phyloP scores from a whole-genome alignment of 2,888 invertebrate genomes.

The Drepanosiphum platanoidis region DNA sequence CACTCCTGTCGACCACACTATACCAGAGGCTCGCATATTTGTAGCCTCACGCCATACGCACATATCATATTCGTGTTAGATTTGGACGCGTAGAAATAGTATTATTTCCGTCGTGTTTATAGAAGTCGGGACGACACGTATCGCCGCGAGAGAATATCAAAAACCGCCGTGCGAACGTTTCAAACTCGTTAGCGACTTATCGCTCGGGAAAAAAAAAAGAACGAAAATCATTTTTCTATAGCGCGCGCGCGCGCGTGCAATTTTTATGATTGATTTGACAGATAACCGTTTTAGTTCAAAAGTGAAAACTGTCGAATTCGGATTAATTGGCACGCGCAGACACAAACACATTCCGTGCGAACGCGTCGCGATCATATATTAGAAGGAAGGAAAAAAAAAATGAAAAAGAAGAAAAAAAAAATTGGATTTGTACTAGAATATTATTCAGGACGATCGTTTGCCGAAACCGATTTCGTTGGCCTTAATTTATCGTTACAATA shows the following conservation, averaged over 20 bases:
- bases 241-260: too few relatives aligned
- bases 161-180: not conserved
- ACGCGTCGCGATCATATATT: not conserved
- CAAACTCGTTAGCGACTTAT: constrained; percentile 24
- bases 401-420: constrained; percentile 19
- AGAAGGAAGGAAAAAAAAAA: not conserved
- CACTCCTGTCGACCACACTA: not conserved
- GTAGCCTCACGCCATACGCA: too few relatives aligned
- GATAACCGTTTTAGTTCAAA: constrained; percentile 53
- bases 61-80: too few relatives aligned
- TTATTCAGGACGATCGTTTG: constrained; percentile 55
- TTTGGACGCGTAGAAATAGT: not conserved
- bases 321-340: constrained; percentile 12
- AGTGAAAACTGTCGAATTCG: constrained; percentile 30
- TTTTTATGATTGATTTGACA: constrained; percentile 30
- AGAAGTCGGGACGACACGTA: constrained; percentile 16
- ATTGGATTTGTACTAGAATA: constrained; percentile 52
- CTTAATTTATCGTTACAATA: constrained; percentile 51
- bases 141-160: constrained; percentile 15
- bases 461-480: constrained; percentile 50
- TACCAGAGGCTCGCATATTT: too few relatives aligned
- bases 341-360: not conserved
- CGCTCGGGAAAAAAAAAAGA: not conserved
- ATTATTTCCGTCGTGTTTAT: not conserved
- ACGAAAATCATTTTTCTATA: not conserved